A percentile compares a stretch with the other conserved stretches of the same genome.
These are phyloP conservation scores for Mastigias papua DNA, from an alignment of 30 jellyfish, hydroid and myxozoan genomes.

Conservation along the genomic window DNA sequence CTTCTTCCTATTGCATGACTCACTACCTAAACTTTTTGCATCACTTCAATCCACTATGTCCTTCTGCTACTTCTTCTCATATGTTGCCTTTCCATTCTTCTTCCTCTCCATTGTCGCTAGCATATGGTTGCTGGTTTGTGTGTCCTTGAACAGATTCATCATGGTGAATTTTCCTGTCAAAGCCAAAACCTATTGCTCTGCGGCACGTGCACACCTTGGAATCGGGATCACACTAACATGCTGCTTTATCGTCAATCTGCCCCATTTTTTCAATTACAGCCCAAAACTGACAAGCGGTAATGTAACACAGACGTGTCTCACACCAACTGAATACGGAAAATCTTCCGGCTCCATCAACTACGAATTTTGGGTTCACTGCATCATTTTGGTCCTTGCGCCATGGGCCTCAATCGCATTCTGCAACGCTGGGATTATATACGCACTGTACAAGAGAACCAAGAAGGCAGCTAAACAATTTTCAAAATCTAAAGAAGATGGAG, in stretches of 20 bases:
- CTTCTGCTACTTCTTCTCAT: conserved; percentile 60
- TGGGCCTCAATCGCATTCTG: conserved; percentile 81
- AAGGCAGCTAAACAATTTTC: conserved; percentile 27
- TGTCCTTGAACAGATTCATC: conserved; percentile 79
- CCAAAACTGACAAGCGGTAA: conserved; percentile 33
- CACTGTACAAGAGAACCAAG: conserved; percentile 43
- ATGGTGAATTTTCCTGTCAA: conserved; percentile 75
- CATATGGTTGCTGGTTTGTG: conserved; percentile 85
- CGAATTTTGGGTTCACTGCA: conserved; percentile 94
- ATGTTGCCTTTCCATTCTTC: conserved; percentile 85
- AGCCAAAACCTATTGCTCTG: conserved; percentile 57
- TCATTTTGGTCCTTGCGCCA: conserved; percentile 83
- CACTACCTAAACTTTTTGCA: conserved; percentile 38
- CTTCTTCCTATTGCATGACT: conserved; percentile 68
- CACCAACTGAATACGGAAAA: conserved; percentile 59
- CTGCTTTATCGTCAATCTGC: conserved; percentile 77
- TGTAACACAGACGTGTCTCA: not conserved
- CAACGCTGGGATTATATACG: conserved; percentile 65
- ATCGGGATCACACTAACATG: conserved; percentile 56
- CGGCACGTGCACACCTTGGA: conserved; percentile 51
- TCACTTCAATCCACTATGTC: conserved; percentile 22
- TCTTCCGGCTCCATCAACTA: conserved; percentile 63
- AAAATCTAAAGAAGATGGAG: not conserved
- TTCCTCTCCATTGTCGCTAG: conserved; percentile 82
- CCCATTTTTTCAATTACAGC: conserved; percentile 82